These are phyloP conservation scores for Rhinolophus ferrumequinum DNA, from an alignment of 2,113 vertebrate species.

Conservation along the genomic window DNA sequence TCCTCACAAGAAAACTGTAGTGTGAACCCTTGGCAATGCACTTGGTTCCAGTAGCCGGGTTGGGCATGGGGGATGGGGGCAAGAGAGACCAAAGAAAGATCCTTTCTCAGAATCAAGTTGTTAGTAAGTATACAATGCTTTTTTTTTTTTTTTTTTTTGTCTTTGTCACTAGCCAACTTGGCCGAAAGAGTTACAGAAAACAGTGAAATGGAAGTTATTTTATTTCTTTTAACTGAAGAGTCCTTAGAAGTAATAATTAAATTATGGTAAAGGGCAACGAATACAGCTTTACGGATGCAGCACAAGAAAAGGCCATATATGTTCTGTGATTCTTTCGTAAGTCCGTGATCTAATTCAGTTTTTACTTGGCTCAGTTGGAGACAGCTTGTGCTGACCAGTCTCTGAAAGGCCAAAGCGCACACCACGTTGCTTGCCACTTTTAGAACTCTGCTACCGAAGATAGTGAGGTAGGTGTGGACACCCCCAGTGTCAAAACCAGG, in stretches of 20 bases:
- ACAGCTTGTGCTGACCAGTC: neutral
- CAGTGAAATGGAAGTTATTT: conserved; percentile 66
- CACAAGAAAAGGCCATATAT: conserved; percentile 22
- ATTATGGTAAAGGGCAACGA: conserved; percentile 35
- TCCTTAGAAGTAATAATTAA: conserved; percentile 59
- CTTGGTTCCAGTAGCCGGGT: conserved; percentile 44
- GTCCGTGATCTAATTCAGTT: conserved; percentile 40
- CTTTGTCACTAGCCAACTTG: conserved; percentile 69
- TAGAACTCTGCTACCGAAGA: neutral
- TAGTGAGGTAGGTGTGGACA: too few species aligned
- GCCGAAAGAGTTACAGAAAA: conserved; percentile 70
- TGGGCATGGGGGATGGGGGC: neutral
- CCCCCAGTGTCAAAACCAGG: neutral
- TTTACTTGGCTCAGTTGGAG: conserved; percentile 54
- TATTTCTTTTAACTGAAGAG: neutral
- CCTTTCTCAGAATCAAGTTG: conserved; percentile 65
- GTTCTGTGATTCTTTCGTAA: neutral
- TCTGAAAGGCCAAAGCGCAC: neutral
- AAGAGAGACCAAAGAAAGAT: conserved; percentile 40
- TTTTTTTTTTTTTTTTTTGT: conserved; percentile 42
- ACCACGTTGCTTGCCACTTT: accelerated
- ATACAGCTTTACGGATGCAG: neutral
- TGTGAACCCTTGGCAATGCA: neutral
- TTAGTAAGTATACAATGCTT: conserved; percentile 55
- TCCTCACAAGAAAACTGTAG: conserved; percentile 39